A percentile compares a stretch with the other conserved stretches of the same genome.
Conservation (phyloP, 2,113 vertebrate species). For the Pica pica region DNA sequence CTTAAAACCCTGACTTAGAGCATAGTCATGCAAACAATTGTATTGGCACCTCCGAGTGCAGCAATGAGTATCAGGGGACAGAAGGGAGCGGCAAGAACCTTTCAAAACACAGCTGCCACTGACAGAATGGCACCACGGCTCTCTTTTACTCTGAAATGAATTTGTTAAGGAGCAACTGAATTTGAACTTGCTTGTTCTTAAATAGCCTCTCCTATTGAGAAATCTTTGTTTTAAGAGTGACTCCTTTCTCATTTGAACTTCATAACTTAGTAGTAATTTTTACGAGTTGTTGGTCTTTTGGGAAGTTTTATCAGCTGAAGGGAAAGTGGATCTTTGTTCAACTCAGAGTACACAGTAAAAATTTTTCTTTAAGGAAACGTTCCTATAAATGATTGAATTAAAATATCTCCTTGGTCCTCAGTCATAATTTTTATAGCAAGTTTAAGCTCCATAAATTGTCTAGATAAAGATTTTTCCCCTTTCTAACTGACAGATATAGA, state of each 20-base stretch:
- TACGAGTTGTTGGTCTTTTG: background rate
- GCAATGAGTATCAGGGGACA: background rate
- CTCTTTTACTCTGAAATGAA: background rate
- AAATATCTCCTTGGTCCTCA: background rate
- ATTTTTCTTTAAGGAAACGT: background rate
- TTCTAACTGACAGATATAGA: background rate
- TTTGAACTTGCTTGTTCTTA: background rate
- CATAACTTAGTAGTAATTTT: background rate
- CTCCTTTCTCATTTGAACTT: background rate
- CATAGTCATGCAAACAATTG: background rate
- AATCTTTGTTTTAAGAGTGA: background rate
- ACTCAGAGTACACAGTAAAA: background rate
- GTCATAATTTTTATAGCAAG: background rate
- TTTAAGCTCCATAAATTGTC: background rate
- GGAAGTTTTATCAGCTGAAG: background rate
- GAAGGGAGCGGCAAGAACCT: background rate
- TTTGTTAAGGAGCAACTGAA: background rate
- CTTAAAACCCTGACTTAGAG: background rate
- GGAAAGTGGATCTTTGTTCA: background rate
- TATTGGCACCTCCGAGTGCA: background rate
- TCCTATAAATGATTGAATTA: background rate
- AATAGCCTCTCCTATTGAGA: background rate
- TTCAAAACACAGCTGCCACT: conserved; percentile 3
- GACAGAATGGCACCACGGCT: background rate
- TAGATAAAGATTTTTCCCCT: background rate